phyloP scores from a whole-genome alignment of 2,113 vertebrate genomes.

The Caranx melampygus region DNA sequence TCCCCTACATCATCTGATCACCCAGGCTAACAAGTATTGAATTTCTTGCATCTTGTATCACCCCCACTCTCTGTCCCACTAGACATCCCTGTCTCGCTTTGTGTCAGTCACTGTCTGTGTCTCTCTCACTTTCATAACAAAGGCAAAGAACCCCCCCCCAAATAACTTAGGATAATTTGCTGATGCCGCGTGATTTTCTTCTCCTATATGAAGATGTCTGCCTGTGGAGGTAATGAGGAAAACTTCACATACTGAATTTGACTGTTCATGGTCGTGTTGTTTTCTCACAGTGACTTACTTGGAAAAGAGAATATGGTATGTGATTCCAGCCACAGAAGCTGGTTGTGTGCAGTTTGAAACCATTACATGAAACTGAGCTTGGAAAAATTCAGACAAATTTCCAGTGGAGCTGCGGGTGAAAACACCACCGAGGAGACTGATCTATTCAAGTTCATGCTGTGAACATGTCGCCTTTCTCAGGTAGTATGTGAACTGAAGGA shows the following conservation, averaged over 20 bases:
- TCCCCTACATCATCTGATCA: no score
- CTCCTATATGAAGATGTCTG: background rate
- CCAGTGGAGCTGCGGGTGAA: slow-evolving; percentile 51
- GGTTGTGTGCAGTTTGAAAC: slow-evolving; percentile 55
- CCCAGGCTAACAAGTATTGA: no score
- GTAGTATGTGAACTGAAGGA: background rate
- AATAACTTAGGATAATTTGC: background rate
- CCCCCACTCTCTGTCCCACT: no score
- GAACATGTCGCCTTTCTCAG: background rate
- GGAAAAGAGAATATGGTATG: slow-evolving; percentile 38
- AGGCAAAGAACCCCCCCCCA: no score
- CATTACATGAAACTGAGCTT: slow-evolving; percentile 55
- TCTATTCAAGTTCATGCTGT: slow-evolving; percentile 15
- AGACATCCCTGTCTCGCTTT: no score
- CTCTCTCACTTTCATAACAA: no score
- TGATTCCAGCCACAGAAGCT: slow-evolving; percentile 37
- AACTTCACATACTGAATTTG: background rate
- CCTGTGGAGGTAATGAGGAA: background rate
- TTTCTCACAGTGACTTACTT: background rate
- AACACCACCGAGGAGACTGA: slow-evolving; percentile 19
- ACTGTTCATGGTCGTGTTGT: background rate
- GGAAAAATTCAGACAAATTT: slow-evolving; percentile 62
- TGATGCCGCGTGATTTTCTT: background rate
- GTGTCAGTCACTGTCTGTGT: background rate
- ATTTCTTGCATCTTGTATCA: no score